A percentile compares a stretch with the other conserved stretches of the same genome.
phyloP scores from a whole-genome alignment of 1,140 invertebrate species.

The Cepaea nemoralis region DNA sequence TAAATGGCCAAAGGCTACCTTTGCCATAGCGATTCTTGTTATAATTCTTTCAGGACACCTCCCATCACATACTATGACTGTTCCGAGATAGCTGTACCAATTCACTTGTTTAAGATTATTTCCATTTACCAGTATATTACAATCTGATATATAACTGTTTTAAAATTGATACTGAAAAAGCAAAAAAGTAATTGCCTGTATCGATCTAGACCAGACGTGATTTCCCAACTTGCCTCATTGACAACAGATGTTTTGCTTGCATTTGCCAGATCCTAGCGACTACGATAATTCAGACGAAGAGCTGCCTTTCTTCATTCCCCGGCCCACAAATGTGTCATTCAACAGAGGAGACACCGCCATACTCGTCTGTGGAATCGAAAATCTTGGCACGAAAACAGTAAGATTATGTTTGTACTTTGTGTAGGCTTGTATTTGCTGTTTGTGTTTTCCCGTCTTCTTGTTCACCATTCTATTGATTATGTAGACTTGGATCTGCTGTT shows the following conservation, averaged over 20 bases:
- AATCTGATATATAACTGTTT: no score
- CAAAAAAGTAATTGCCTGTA: no score
- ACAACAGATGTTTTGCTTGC: background rate
- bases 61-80: no score
- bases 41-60: no score
- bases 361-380: constrained; percentile 50
- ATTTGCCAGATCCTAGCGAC: background rate
- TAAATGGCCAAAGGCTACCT: no score
- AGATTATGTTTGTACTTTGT: constrained; percentile 36
- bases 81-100: no score
- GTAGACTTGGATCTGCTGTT: background rate
- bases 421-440: background rate
- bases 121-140: no score
- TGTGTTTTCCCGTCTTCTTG: background rate
- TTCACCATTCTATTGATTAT: background rate
- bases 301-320: constrained; percentile 45
- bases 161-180: no score
- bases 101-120: no score
- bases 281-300: constrained; percentile 11
- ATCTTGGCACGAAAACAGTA: constrained; percentile 55
- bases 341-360: constrained; percentile 48
- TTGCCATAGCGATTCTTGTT: no score
- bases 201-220: no score
- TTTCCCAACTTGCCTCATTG: no score
- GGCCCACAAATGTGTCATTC: constrained; percentile 48